Percentiles rank a stretch among this genome's conserved stretches.
These are phyloP conservation scores for Sceloporus undulatus DNA, from an alignment of 2,113 vertebrate genomes.

Conservation along the genomic window DNA sequence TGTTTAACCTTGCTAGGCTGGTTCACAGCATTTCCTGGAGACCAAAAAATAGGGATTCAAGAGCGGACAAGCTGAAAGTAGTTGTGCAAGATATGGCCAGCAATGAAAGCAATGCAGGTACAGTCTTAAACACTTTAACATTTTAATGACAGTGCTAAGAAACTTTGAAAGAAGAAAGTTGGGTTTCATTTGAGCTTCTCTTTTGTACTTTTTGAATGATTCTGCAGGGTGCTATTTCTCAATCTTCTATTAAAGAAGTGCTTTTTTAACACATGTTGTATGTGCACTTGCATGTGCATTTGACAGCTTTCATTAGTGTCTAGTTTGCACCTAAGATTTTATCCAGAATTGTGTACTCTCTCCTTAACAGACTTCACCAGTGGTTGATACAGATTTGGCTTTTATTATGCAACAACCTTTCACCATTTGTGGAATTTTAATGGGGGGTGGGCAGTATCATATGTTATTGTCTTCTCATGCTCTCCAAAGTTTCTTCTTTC, in stretches of 20 bases:
- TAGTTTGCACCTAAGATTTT: not conserved
- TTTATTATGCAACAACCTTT: not conserved
- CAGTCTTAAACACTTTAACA: conserved; percentile 39
- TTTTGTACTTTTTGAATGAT: conserved; percentile 10
- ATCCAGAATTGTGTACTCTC: not conserved
- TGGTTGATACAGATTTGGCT: not conserved
- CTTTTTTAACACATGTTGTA: not conserved
- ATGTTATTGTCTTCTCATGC: not conserved
- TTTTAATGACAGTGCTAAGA: conserved; percentile 18
- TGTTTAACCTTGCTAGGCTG: conserved; percentile 37
- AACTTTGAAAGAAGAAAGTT: not conserved
- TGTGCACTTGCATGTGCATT: too few species aligned
- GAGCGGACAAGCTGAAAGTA: conserved; percentile 41
- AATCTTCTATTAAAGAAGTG: not conserved
- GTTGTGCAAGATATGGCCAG: conserved; percentile 60
- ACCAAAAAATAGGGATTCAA: conserved; percentile 11
- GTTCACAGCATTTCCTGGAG: conserved; percentile 31
- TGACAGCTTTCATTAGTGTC: not conserved
- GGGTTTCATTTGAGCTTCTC: not conserved
- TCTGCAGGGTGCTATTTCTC: not conserved
- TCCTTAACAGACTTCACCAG: not conserved
- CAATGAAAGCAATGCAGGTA: conserved; percentile 65
- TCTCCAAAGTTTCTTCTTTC: too few species aligned
- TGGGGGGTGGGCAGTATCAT: not conserved
- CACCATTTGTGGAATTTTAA: not conserved